Evolutionary conservation across 2,888 invertebrate species (phyloP), one percentile per base, ranked within the genome.

Genomic region (Amphimallon solstitiale): DNA sequence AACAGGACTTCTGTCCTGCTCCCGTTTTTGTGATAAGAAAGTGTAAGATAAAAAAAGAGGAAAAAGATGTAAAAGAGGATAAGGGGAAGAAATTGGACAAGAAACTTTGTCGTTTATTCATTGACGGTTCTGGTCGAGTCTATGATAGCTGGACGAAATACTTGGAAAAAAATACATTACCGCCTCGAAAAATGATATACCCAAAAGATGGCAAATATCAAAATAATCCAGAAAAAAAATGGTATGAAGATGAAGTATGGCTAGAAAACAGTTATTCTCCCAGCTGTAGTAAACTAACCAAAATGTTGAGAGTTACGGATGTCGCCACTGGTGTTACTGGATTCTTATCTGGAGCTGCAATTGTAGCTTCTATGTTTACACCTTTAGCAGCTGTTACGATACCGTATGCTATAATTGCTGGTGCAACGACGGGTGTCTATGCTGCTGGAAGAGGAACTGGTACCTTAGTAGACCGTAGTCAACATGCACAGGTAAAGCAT

Each of bases 141-240:
- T 88, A 88, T 69, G 77, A 84, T 5, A 79, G 79, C 59, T 88
- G 88, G 88, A 72, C 81, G 9, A 81, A 84, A 1, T 88, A 85
- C 77, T 75, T 87, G 63, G 76, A 75, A 9, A 78, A 84, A 45
- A 88, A 88, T 73, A 86, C 85, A 49, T 77, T 85, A 17, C 83
- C 85, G 2, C 81, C 86, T 77, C 86, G 87, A 79, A 84, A 85
- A 21, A 82, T 87, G 64, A 82, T 86, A 71, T 82, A 85, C 29
- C 88, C 88, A 1, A 80, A 83, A 71, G 79, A 85, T 77, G 88
- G 88, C 45, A 72, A 74, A 37, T 80, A 80, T 61, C 48, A 48
- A 15, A 23, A 14, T 40, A 23, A 37, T 17, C 17, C 48, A 12
- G 23, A 29, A 15, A 38, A n/a, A n/a, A n/a, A n/a, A n/a, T n/a